These are phyloP conservation scores for Tinea trinotella DNA, from an alignment of 2,888 invertebrate genomes.

Conservation along the genomic window DNA sequence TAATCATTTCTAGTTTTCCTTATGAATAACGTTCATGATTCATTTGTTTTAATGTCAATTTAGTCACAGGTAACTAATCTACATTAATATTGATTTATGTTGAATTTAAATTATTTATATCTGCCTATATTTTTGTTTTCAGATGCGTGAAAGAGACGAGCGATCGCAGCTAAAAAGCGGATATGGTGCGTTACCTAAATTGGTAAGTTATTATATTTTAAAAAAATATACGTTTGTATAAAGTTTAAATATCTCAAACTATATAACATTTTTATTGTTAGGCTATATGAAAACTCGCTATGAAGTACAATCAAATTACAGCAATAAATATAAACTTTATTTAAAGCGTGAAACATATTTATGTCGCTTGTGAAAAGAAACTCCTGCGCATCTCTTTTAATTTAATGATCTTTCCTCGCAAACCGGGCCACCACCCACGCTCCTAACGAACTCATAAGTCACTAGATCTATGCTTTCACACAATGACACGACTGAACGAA, in stretches of 20 bases:
- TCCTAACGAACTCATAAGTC: not conserved
- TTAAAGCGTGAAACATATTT: not conserved
- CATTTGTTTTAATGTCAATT: not conserved
- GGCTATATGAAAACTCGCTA: too few relatives aligned
- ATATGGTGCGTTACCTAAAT: not conserved
- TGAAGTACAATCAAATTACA: too few relatives aligned
- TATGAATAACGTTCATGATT: not conserved
- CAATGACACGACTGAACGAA: not conserved
- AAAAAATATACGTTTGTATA: too few relatives aligned
- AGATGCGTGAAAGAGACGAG: not conserved
- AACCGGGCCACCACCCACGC: not conserved
- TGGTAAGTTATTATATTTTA: not conserved
- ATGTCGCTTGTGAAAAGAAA: not conserved
- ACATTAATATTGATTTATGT: not conserved
- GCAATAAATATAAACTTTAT: not conserved
- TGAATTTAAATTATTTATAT: not conserved
- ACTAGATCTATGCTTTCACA: not conserved
- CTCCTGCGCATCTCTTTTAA: not conserved
- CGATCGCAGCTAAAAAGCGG: not conserved
- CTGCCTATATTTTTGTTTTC: not conserved
- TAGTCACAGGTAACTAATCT: not conserved
- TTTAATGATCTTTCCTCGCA: not conserved
- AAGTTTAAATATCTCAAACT: too few relatives aligned
- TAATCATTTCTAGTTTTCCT: conserved; percentile 1
- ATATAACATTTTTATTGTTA: too few relatives aligned